Conservation (phyloP, 2,888 invertebrate species). For the Leptarthrus brevirostris region DNA sequence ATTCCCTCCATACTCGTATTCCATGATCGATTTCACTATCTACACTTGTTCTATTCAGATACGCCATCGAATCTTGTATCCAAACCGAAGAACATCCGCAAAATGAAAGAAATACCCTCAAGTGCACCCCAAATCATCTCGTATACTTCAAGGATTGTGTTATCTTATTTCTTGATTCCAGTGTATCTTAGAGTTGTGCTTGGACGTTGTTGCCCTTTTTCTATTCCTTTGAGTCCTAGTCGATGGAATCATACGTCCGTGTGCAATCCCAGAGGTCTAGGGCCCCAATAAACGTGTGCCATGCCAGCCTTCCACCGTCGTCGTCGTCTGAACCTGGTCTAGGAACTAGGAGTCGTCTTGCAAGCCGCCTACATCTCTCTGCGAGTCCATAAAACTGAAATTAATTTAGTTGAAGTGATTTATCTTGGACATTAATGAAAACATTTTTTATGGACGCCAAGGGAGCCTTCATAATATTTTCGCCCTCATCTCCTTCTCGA, state of each 20-base stretch:
- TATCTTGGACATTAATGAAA: conserved; percentile 58
- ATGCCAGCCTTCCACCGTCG: neutral
- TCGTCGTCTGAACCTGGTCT: conserved; percentile 6
- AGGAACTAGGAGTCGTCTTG: conserved; percentile 9
- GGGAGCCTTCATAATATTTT: conserved; percentile 48
- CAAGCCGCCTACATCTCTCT: conserved; percentile 28
- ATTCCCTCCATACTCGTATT: neutral
- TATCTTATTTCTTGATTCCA: conserved; percentile 23
- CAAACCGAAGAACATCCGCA: conserved; percentile 1
- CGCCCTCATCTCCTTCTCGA: neutral
- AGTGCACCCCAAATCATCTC: conserved; percentile 26
- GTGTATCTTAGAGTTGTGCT: neutral
- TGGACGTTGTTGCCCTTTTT: conserved; percentile 4
- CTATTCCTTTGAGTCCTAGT: conserved; percentile 14
- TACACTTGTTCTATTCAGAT: conserved; percentile 20
- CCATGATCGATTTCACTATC: conserved; percentile 37
- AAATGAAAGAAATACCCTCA: conserved; percentile 15
- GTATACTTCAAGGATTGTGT: conserved; percentile 33
- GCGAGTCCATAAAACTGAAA: conserved; percentile 58
- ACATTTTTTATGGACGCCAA: conserved; percentile 52
- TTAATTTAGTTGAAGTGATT: conserved; percentile 59
- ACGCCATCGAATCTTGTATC: conserved; percentile 13
- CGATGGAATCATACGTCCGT: conserved; percentile 27
- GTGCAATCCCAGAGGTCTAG: neutral
- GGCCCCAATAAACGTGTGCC: neutral